A percentile compares a stretch with the other conserved stretches of the same genome.
phyloP scores from a whole-genome alignment of 2,888 invertebrate species.

The Drosophila mimetica region DNA sequence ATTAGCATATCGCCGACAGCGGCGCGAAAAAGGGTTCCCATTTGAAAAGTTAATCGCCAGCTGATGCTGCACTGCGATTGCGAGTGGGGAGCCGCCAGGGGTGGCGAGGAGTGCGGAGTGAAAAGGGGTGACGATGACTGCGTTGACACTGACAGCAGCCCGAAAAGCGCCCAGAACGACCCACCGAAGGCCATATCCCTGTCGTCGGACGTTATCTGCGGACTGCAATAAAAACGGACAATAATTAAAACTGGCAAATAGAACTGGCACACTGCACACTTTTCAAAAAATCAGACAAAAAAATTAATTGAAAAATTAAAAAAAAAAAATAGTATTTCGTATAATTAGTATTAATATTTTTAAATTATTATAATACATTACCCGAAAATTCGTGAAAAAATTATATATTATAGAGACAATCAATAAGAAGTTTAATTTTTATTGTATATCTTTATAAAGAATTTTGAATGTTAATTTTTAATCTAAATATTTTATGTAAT shows the following conservation, averaged over 20 bases:
- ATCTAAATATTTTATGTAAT: too few species aligned
- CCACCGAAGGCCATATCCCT: conserved; percentile 44
- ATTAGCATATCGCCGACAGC: conserved; percentile 76
- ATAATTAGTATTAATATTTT: too few species aligned
- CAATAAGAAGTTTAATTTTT: too few species aligned
- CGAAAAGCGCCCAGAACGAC: conserved; percentile 7
- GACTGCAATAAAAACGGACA: conserved; percentile 74
- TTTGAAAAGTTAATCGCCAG: conserved; percentile 76
- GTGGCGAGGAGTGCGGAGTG: neutral
- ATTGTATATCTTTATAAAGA: too few species aligned
- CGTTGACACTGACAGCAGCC: conserved; percentile 58
- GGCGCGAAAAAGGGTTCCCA: conserved; percentile 70
- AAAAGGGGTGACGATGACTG: conserved; percentile 55
- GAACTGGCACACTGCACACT: conserved; percentile 29
- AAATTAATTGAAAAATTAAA: neutral
- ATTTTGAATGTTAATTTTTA: too few species aligned
- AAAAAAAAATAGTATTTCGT: too few species aligned
- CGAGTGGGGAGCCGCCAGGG: conserved; percentile 8
- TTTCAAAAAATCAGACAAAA: neutral
- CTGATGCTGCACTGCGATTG: conserved; percentile 70
- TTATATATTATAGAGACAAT: too few species aligned
- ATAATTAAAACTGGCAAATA: conserved; percentile 72
- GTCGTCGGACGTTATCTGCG: conserved; percentile 60
- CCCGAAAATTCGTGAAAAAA: too few species aligned
- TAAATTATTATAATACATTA: too few species aligned